These are phyloP conservation scores for Ceramica pisi DNA, from an alignment of 2,888 invertebrate species.

Conservation along the genomic window DNA sequence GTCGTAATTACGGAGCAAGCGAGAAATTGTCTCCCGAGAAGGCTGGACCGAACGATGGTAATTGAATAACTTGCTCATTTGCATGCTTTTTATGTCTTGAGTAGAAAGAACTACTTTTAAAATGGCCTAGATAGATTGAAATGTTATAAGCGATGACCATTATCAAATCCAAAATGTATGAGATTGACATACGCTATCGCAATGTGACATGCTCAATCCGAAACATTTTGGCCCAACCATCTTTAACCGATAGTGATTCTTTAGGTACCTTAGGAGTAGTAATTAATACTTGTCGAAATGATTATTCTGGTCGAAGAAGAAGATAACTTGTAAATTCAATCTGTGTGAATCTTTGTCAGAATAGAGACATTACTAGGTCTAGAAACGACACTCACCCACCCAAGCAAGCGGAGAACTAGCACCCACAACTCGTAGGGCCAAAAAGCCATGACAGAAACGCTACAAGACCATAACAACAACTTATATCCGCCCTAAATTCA, in stretches of 20 bases:
- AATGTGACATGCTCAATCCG: too few species aligned
- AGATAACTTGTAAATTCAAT: neutral
- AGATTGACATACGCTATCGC: too few species aligned
- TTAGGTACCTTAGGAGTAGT: too few species aligned
- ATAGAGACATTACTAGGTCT: too few species aligned
- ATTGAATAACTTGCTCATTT: constrained; percentile 54
- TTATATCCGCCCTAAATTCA: constrained; percentile 27
- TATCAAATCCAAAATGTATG: too few species aligned
- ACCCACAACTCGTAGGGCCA: neutral
- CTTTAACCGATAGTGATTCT: too few species aligned
- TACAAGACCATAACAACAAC: neutral
- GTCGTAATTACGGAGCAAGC: constrained; percentile 67
- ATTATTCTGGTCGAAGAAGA: neutral
- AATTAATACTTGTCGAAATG: neutral
- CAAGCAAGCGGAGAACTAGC: neutral
- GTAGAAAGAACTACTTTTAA: neutral
- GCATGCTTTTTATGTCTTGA: constrained; percentile 24
- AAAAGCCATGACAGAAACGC: constrained; percentile 5
- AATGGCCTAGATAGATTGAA: too few species aligned
- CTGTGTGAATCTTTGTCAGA: neutral
- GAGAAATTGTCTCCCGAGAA: constrained; percentile 63
- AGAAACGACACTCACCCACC: neutral
- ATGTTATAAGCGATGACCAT: too few species aligned
- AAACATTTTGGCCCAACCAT: too few species aligned
- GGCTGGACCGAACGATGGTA: constrained; percentile 33